These are phyloP conservation scores for Carposina sasakii DNA, from an alignment of 1,140 invertebrate species.

Conservation along the genomic window DNA sequence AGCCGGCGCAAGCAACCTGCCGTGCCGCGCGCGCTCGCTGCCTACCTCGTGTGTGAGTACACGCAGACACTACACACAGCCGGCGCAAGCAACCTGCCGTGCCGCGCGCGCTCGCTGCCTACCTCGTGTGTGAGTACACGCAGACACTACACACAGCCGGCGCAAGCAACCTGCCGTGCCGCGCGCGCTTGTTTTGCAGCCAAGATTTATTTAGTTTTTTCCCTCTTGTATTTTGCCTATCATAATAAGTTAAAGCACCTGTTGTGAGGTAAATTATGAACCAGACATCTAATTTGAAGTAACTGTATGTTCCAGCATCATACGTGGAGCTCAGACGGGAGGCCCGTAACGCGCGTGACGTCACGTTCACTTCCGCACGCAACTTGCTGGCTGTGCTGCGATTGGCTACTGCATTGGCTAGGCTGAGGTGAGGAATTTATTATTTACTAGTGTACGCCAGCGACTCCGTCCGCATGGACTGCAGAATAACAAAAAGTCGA, in stretches of 20 bases:
- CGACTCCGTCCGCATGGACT: too few species aligned
- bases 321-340: conserved; percentile 96
- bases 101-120: conserved; percentile 90
- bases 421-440: conserved; percentile 83
- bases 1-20: conserved; percentile 92
- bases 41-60: conserved; percentile 95
- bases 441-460: too few species aligned
- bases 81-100: conserved; percentile 91
- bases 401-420: conserved; percentile 93
- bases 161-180: too few species aligned
- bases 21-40: conserved; percentile 88
- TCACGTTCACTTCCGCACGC: conserved; percentile 95
- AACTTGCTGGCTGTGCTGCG: conserved; percentile 95
- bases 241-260: too few species aligned
- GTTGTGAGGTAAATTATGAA: too few species aligned
- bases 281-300: too few species aligned
- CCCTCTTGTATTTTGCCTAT: too few species aligned
- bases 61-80: conserved; percentile 93
- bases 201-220: too few species aligned
- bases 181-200: too few species aligned
- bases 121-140: conserved; percentile 88
- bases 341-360: conserved; percentile 91
- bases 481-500: too few species aligned
- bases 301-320: conserved; percentile 76
- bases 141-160: too few species aligned